Evolutionary conservation across 1,140 invertebrate species (phyloP), one percentile per base, ranked within the genome.

Genomic region (honey bee (Apis mellifera)): DNA sequence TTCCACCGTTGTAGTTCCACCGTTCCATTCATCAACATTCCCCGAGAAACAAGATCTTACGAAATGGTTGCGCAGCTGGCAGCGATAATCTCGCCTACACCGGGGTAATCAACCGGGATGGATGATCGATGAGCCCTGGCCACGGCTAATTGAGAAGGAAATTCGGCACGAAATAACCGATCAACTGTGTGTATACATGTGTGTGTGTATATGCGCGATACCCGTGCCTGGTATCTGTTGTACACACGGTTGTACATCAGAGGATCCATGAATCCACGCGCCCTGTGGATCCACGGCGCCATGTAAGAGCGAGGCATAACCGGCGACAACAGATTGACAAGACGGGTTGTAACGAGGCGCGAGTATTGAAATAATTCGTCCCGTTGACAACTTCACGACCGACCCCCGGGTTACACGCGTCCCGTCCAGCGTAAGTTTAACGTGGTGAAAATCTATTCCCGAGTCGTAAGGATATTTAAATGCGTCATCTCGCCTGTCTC

Each of bases 291-390:
- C 21, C 21, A 59, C 69, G 42, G 54, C 32, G 32, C 32, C 32
- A 32, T 32, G 68, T 50, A 50, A 3, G 11, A 26, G 15, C 73
- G 66, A 32, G 32, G 64, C 71, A 84, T 72, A 79, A 85, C 86
- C 82, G 84, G 84, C 84, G 86, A 88, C 84, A 86, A 88, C 86
- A 83, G 86, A 88, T 88, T 71, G 86, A 72, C 86, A 68, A 85
- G 66, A 57, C 66, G 66, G 79, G 54, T 86, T 79, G 52, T 83
- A 32, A 73, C 75, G 79, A 80, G 85, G 66, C 50, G 75, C 83
- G 42, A 32, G 70, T 72, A 59, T n/a, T n/a, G 75, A 88, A 88
- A 88, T 88, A 88, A 88, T 88, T 88, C 86, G 83, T 73, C 62
- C 70, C 12, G 66, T 65, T 65, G 86, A 88, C 85, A 88, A 87